Evolutionary conservation across 2,888 invertebrate species (phyloP).

Genomic region (Yponomeuta plumbellus): DNA sequence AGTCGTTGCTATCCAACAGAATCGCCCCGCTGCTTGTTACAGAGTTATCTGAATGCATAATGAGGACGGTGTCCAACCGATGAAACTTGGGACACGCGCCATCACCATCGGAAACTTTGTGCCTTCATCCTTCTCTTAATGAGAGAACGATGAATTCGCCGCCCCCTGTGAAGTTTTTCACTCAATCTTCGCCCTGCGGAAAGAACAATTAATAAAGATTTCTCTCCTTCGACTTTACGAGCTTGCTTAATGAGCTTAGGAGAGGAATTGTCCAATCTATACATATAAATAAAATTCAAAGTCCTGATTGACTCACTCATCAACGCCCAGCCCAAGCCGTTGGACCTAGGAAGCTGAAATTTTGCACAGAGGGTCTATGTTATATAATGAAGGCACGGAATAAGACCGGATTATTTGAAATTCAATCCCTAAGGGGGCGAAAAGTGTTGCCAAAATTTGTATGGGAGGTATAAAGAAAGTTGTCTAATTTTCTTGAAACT

Average conservation of each 20-base stretch:
- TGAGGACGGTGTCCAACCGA: constrained; percentile 30
- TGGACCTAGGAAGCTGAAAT: no score
- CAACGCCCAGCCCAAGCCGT: no score
- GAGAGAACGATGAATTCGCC: constrained; percentile 14
- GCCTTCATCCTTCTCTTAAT: neutral
- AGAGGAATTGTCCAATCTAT: neutral
- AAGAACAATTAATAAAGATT: neutral
- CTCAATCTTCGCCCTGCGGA: neutral
- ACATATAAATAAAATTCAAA: no score
- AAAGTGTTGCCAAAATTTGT: no score
- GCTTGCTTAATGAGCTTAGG: neutral
- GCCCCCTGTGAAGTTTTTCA: neutral
- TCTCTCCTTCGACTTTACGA: neutral
- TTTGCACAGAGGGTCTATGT: no score
- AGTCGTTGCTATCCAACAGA: neutral
- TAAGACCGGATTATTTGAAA: no score
- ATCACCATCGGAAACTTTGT: constrained; percentile 4
- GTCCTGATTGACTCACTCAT: no score
- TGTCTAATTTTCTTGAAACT: no score
- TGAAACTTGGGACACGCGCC: neutral
- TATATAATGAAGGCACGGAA: no score
- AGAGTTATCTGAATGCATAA: constrained; percentile 51
- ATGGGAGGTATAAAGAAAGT: no score
- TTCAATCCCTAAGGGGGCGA: no score
- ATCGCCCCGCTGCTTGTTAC: constrained; percentile 40